phyloP scores from a whole-genome alignment of 2,888 invertebrate species.

The Agrenia bidenticulata region DNA sequence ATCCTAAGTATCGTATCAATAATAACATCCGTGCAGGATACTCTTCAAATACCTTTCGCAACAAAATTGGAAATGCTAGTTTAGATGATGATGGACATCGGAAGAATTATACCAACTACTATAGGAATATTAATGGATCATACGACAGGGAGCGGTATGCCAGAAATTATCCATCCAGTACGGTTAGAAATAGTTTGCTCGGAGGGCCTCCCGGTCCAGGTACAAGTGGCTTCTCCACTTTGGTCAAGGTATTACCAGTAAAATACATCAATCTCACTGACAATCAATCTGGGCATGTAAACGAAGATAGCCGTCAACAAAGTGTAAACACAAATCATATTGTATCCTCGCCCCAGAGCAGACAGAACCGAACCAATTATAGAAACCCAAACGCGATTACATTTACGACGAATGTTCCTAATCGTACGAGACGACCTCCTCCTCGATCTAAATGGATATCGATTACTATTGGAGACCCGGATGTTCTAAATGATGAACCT shows the following conservation, averaged over 20 bases:
- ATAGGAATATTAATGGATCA: slow-evolving; percentile 17
- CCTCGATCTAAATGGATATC: neutral
- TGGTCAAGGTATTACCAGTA: slow-evolving; percentile 33
- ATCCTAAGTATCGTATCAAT: neutral
- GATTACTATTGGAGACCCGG: slow-evolving; percentile 1
- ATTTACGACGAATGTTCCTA: neutral
- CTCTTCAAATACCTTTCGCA: slow-evolving; percentile 7
- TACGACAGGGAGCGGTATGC: neutral
- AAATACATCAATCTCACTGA: slow-evolving; percentile 25
- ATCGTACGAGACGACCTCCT: neutral
- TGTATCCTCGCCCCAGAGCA: neutral
- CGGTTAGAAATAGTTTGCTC: neutral
- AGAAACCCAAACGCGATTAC: neutral
- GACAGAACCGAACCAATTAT: neutral
- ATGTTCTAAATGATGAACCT: neutral
- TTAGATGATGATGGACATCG: neutral
- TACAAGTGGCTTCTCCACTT: slow-evolving; percentile 30
- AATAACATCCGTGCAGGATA: neutral
- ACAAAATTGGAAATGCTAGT: slow-evolving; percentile 21
- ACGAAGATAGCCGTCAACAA: neutral
- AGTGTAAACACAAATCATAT: neutral
- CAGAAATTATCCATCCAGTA: neutral
- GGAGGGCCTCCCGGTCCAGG: neutral
- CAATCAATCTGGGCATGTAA: neutral
- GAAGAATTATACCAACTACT: slow-evolving; percentile 30